Base-by-base conservation (phyloP, 2,888 invertebrate species). In the Mesorhabditis sp. region DNA sequence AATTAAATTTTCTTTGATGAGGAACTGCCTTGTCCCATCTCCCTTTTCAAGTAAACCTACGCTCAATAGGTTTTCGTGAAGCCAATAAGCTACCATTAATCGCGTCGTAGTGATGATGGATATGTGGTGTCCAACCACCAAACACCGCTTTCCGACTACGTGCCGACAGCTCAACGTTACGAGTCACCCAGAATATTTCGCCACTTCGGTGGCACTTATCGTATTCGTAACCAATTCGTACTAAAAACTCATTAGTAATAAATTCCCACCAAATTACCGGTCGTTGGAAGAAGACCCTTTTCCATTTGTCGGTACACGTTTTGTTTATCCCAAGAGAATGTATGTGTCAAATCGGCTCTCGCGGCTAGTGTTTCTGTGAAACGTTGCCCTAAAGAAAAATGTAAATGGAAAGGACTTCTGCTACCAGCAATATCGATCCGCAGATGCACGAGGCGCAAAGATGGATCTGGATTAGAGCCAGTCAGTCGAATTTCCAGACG, bases 291-390 rank as follows among this genome's bases (percentile, higher is more conserved):
- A 0, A 96, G 93, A 10, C 98, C 97, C 83, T 95, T 96, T 5
- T 97, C 96, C 89, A 94, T 95, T 88, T 96, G 95, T 85, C 93
- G 92, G 88, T 97, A 98, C 62, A 95, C 95, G 87, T 98, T 97
- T 74, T 94, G 90, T 87, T 95, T 93, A 87, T 95, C 95, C 98
- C 98, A 99, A 3, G 95, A 93, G 86, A 95, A 98, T 6, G 93
- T 94, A 87, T 95, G 95, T 67, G 92, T 93, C 72, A 98, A 89
- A 86, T 94, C 93, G 43, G 68, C 64, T 5, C 69, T 50, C n/a
- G 78, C 75, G 5, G 76, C 72, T 7, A 78, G 69, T 41, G 61
- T 69, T 7, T 45, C 10, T 15, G 50, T n/a, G 10, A n/a, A 15
- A 42, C 67, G 42, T 6, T 43, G 28, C n/a, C 15, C 28, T n/a